Evolutionary conservation across 2,888 invertebrate species (phyloP).

Genomic region (Tuta absoluta): DNA sequence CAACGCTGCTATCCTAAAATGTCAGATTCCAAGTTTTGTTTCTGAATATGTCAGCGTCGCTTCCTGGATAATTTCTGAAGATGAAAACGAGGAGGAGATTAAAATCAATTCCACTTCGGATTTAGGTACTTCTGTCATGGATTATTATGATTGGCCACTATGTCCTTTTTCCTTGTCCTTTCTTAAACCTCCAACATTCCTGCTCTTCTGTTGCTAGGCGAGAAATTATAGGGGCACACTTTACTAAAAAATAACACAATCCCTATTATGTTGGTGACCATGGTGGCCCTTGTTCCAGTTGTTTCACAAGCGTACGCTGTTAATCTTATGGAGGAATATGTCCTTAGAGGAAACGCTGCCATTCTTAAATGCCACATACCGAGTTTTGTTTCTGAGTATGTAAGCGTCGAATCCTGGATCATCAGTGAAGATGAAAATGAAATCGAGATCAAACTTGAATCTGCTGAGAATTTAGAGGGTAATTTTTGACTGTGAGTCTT

Average conservation of each 20-base stretch:
- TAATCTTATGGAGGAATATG: slow-evolving; percentile 96
- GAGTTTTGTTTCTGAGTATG: slow-evolving; percentile 95
- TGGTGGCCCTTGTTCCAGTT: slow-evolving; percentile 85
- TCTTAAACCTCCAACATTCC: slow-evolving; percentile 25
- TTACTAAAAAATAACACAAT: not conserved
- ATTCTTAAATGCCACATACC: slow-evolving; percentile 96
- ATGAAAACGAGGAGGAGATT: slow-evolving; percentile 72
- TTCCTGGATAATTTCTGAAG: slow-evolving; percentile 92
- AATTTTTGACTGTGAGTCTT: slow-evolving; percentile 36
- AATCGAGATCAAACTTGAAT: slow-evolving; percentile 74
- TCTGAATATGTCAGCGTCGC: slow-evolving; percentile 93
- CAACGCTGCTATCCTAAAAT: slow-evolving; percentile 94
- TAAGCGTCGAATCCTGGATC: slow-evolving; percentile 92
- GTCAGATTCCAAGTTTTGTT: slow-evolving; percentile 96
- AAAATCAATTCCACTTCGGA: slow-evolving; percentile 59
- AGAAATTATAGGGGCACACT: not conserved
- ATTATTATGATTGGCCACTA: not conserved
- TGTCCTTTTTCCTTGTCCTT: slow-evolving; percentile 29
- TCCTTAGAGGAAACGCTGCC: slow-evolving; percentile 93
- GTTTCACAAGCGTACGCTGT: slow-evolving; percentile 94
- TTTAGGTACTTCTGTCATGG: slow-evolving; percentile 55
- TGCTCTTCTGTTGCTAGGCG: not conserved
- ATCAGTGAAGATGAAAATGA: slow-evolving; percentile 85
- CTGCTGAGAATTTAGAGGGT: slow-evolving; percentile 63
- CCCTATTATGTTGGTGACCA: slow-evolving; percentile 31